Conservation (phyloP, 2,113 vertebrate genomes). For the Mesembrinibis cayennensis region DNA sequence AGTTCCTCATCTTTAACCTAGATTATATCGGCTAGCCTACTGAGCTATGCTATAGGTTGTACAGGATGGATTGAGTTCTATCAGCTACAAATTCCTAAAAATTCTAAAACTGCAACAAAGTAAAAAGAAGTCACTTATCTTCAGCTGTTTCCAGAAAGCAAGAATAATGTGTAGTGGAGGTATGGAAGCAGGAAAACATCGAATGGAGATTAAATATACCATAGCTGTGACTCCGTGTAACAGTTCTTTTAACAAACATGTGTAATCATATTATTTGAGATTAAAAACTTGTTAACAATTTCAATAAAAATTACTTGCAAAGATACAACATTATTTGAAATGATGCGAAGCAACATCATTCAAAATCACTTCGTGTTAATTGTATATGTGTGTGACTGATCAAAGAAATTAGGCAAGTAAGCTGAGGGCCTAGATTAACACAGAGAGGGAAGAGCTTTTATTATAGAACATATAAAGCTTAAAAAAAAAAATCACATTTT, state of each 20-base stretch:
- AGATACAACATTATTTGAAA: constrained; percentile 6
- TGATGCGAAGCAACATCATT: not conserved
- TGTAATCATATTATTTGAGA: constrained; percentile 2
- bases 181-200: not conserved
- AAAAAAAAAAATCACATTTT: not conserved
- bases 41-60: not conserved
- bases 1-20: not conserved
- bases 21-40: not conserved
- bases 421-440: not conserved
- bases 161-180: not conserved
- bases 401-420: not conserved
- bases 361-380: constrained; percentile 23
- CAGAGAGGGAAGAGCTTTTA: not conserved
- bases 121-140: not conserved
- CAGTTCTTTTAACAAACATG: not conserved
- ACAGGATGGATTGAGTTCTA: not conserved
- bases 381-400: not conserved
- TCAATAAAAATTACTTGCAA: not conserved
- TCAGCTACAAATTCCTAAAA: not conserved
- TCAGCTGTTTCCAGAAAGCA: not conserved
- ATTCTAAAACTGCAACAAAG: not conserved
- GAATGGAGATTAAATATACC: not conserved
- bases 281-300: not conserved
- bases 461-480: not conserved
- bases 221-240: not conserved